Base-by-base conservation (phyloP, 92 coral and sea anemone species). In the Paramuricea clavata region DNA sequence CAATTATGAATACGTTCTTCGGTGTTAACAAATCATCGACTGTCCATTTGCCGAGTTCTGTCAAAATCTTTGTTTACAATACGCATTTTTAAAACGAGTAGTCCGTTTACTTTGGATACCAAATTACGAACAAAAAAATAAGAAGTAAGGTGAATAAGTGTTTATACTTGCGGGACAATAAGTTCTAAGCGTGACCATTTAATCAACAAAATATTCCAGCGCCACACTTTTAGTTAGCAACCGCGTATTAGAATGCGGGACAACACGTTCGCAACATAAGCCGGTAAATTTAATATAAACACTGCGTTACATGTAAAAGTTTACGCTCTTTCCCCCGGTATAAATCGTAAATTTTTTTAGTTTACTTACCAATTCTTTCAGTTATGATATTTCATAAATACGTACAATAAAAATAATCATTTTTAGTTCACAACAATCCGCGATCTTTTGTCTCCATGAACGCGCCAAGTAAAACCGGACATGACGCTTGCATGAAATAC, bases 391-490 rank as follows among this genome's bases (percentile, higher is more conserved):
- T 12, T 28, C 82, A 52, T 52, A 30, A 25, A 52, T 32, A 27
- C 2, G 49, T 30, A 9, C 12, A 73, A 26, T 36, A 70, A 74
- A 28, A 27, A 28, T 3, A 17, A 54, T 17, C 26, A 54, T 17
- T 50, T 76, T 30, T 72, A 39, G 78, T 49, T 60, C 67, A 41
- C 39, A 31, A 49, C 43, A 28, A n/a, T 39, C 52, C 43, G 69
- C 68, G 27, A 54, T 76, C 68, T 76, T 76, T 52, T 76, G 82
- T 76, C 68, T 74, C 82, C 39, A 76, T 15, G 47, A 76, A 76
- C 82, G 82, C 82, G 82, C 82, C 28, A 19, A 28, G 0, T 12
- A 41, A 47, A 43, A 41, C 25, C 9, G 67, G 12, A 50, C 65
- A 33, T 49, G 65, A 27, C 81, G 65, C 22, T 17, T n/a, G 81